phyloP scores from a whole-genome alignment of 2,797 vertebrate genomes.

The Cottoperca gobio region DNA sequence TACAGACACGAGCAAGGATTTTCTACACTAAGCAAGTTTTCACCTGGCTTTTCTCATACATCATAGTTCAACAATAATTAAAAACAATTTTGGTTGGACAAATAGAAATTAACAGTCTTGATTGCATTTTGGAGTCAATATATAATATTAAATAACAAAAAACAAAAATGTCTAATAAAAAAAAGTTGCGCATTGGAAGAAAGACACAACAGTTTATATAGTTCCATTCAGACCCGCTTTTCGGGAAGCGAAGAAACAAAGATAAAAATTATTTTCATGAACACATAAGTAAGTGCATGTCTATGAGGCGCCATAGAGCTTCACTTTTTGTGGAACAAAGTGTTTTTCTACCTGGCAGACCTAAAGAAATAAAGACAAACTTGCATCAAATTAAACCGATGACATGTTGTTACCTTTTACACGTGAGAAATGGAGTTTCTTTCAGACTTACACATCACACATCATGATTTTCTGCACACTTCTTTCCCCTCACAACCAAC shows the following conservation, averaged over 20 bases:
- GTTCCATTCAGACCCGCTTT: conserved; percentile 87
- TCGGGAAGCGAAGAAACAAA: conserved; percentile 68
- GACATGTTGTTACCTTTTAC: conserved; percentile 67
- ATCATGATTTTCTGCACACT: conserved; percentile 65
- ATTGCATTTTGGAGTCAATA: conserved; percentile 90
- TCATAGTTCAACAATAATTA: conserved; percentile 86
- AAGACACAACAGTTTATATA: conserved; percentile 80
- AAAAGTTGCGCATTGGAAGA: conserved; percentile 81
- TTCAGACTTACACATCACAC: conserved; percentile 71
- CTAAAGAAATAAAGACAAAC: conserved; percentile 58
- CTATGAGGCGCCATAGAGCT: conserved; percentile 86
- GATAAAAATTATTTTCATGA: conserved; percentile 72
- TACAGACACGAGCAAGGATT: conserved; percentile 86
- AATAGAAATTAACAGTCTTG: conserved; percentile 91
- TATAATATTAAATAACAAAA: conserved; percentile 89
- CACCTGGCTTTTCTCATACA: conserved; percentile 87
- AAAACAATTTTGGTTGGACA: conserved; percentile 89
- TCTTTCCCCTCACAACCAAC: conserved; percentile 64
- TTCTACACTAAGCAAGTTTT: conserved; percentile 84
- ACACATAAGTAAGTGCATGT: conserved; percentile 87
- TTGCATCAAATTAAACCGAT: conserved; percentile 73
- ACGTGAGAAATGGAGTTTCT: conserved; percentile 76
- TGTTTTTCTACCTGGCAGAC: conserved; percentile 84
- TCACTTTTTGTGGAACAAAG: conserved; percentile 83
- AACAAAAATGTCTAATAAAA: conserved; percentile 73